A percentile compares a stretch with the other conserved stretches of the same genome.
phyloP scores from a whole-genome alignment of 2,888 invertebrate genomes.

The Synergus umbraculus region DNA sequence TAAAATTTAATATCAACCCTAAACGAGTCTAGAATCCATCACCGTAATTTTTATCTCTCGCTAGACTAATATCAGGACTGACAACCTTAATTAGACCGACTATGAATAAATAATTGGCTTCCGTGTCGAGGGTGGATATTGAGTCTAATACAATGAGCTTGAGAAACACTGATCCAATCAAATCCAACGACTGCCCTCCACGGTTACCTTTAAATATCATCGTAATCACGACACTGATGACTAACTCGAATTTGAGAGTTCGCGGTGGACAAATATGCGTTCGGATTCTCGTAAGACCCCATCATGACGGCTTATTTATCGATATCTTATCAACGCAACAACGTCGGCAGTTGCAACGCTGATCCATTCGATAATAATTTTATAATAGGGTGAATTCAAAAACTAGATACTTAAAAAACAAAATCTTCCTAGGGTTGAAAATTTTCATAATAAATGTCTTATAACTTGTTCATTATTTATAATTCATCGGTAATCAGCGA shows the following conservation, averaged over 20 bases:
- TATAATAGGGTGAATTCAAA: not conserved
- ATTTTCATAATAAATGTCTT: not conserved
- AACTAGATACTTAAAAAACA: not conserved
- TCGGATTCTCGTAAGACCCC: conserved; percentile 42
- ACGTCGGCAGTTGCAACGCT: conserved; percentile 54
- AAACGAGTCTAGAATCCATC: not conserved
- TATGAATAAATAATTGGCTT: conserved; percentile 38
- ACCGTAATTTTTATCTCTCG: conserved; percentile 4
- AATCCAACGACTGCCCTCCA: conserved; percentile 42
- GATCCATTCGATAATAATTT: conserved; percentile 36
- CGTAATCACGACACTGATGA: conserved; percentile 65
- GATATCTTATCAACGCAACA: conserved; percentile 52
- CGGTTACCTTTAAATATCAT: conserved; percentile 37
- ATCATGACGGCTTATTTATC: conserved; percentile 37
- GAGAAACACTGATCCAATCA: conserved; percentile 68
- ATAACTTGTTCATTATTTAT: not conserved
- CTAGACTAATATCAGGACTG: conserved; percentile 1
- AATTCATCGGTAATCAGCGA: not conserved
- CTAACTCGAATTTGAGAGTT: conserved; percentile 62
- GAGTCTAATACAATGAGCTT: conserved; percentile 48
- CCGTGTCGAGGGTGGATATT: conserved; percentile 40
- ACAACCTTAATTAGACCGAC: conserved; percentile 29
- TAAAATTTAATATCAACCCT: not conserved
- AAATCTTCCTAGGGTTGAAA: not conserved
- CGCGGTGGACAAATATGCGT: conserved; percentile 54